Evolutionary conservation across 1,140 invertebrate species (phyloP), one percentile per base, ranked within the genome.

Genomic region (Drosophila micromelanica): DNA sequence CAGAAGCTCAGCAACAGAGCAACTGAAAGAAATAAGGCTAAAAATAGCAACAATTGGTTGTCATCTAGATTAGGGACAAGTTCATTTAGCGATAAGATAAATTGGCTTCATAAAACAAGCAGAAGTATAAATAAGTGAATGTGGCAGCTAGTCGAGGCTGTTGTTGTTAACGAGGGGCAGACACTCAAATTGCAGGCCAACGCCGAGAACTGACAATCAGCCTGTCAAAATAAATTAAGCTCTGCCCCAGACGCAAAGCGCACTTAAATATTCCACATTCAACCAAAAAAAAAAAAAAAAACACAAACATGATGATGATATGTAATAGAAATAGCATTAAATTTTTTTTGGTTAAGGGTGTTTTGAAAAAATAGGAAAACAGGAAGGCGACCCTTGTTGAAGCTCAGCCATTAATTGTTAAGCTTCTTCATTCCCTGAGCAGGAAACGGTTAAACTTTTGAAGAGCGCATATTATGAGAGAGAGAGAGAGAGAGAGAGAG

Each of bases 381-480:
- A 76, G 82, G 68, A 76, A 68, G 64, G 46, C 59, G 76, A 54
- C 49, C 59, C 75, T 68, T 69, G 54, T 67, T 54, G 42, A 73
- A 73, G 63, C 63, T 73, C 55, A 73, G 55, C 32, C 49, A 64
- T 74, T 70, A 74, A 77, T 70, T 69, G 71, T 64, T 69, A 77
- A 77, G 74, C 77, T 75, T 45, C 59, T 60, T 64, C 37, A 62
- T 52, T 52, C 27, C 15, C 43, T 54, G 57, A 85, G 65, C 65
- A 76, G 62, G 62, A 82, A 87, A 69, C 84, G 84, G 84, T 79
- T 87, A 76, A 87, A 79, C 76, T 87, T 87, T 57, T 79, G 49
- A 6, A 69, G 72, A 84, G 59, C 32, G 54, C 46, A 70, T 62
- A 56, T 57, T 12, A 9, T 5, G 27, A 11, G 3, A 5, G 20